phyloP scores from a whole-genome alignment of 2,797 vertebrate genomes.

The Phrynocephalus vlangalii region DNA sequence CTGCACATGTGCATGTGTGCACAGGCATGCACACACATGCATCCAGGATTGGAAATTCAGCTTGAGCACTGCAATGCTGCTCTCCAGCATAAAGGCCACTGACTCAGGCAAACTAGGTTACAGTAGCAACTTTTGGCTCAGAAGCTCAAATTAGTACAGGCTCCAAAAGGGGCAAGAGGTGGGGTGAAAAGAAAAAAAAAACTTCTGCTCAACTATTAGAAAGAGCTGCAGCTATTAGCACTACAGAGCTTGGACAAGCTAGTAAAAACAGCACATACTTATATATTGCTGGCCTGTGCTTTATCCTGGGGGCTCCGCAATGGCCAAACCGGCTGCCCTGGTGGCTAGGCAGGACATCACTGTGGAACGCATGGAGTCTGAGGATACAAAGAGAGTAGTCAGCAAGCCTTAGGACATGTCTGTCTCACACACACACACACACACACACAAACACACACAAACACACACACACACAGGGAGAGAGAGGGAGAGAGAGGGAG shows the following conservation, averaged over 20 bases:
- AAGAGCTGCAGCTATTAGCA: conserved; percentile 40
- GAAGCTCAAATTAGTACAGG: conserved; percentile 49
- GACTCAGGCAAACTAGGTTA: conserved; percentile 42
- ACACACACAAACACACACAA: too few species aligned
- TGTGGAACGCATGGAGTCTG: conserved; percentile 72
- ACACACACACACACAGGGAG: too few species aligned
- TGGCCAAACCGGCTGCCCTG: conserved; percentile 63
- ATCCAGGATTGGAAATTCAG: not conserved
- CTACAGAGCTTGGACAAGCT: conserved; percentile 62
- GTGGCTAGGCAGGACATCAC: conserved; percentile 70
- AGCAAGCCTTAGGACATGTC: conserved; percentile 41
- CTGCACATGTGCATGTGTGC: not conserved
- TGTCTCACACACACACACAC: not conserved
- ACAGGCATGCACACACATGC: not conserved
- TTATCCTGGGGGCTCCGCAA: conserved; percentile 74
- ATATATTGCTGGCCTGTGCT: conserved; percentile 71
- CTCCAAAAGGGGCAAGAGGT: conserved; percentile 27
- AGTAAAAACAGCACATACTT: conserved; percentile 74
- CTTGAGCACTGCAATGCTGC: not conserved
- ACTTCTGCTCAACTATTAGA: conserved; percentile 53
- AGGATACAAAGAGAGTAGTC: conserved; percentile 70
- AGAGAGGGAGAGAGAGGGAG: too few species aligned
- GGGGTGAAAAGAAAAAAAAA: conserved; percentile 28
- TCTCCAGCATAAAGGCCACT: conserved; percentile 46
- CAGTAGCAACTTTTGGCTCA: not conserved